Conservation (phyloP, 2,888 invertebrate species). For the Zygaena filipendulae region DNA sequence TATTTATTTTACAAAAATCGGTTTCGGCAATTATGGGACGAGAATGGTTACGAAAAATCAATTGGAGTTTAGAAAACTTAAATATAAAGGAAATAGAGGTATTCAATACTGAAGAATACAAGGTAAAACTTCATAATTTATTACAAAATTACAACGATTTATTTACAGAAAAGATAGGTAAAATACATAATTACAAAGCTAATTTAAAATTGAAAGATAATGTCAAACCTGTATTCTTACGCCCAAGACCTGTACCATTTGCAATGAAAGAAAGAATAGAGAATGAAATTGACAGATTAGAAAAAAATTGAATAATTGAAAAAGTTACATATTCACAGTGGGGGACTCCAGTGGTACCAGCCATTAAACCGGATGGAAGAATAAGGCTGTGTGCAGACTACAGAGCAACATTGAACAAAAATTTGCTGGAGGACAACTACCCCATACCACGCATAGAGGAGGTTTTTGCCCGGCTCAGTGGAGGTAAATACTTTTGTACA, state of each 20-base stretch:
- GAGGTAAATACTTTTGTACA: slow-evolving; percentile 7
- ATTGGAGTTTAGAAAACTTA: not conserved
- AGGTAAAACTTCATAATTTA: no score
- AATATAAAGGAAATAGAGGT: not conserved
- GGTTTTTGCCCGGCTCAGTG: slow-evolving; percentile 1
- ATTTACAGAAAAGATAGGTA: not conserved
- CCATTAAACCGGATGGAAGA: slow-evolving; percentile 2
- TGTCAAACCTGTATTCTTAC: not conserved
- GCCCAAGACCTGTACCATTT: not conserved
- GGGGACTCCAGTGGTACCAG: slow-evolving; percentile 6
- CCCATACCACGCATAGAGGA: slow-evolving; percentile 8
- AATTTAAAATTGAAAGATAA: not conserved
- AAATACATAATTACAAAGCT: not conserved
- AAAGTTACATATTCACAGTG: slow-evolving; percentile 3
- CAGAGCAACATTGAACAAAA: slow-evolving; percentile 7
- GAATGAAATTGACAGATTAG: not conserved
- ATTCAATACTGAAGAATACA: not conserved
- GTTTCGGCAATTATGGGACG: not conserved
- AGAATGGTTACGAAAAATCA: not conserved
- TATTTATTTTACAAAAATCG: not conserved
- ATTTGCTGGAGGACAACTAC: slow-evolving; percentile 4
- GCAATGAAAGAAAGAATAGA: not conserved
- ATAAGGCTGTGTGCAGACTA: slow-evolving; percentile 8
- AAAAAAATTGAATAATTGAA: not conserved
- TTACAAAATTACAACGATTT: no score